Evolutionary conservation across 2,113 vertebrate species (phyloP).

Genomic region (Carettochelys insculpta): DNA sequence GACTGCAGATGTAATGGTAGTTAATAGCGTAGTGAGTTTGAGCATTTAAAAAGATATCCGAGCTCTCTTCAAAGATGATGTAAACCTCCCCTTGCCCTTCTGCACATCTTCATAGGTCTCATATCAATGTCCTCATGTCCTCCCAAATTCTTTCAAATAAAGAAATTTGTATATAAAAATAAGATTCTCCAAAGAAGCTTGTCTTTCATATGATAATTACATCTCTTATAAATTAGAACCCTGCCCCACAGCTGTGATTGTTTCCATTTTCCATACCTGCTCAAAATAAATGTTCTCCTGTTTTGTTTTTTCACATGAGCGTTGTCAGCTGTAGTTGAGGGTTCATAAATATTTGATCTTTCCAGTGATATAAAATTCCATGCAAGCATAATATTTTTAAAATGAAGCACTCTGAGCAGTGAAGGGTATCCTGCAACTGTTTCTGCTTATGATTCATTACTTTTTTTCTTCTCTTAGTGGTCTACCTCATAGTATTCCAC

Average conservation of each 20-base stretch:
- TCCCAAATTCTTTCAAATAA: neutral
- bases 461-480: conserved; percentile 77
- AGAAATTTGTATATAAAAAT: neutral
- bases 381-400: neutral
- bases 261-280: neutral
- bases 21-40: neutral
- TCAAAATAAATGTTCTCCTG: neutral
- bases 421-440: neutral
- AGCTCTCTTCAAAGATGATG: neutral
- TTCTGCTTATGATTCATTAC: neutral
- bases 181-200: neutral
- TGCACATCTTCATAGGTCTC: neutral
- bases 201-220: neutral
- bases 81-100: neutral
- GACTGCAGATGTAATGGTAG: neutral
- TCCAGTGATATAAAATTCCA: neutral
- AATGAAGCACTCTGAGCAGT: neutral
- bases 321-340: neutral
- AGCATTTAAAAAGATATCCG: neutral
- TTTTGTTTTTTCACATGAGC: neutral
- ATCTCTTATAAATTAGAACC: neutral
- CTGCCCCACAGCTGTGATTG: neutral
- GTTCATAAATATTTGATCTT: neutral
- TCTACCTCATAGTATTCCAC: conserved; percentile 92
- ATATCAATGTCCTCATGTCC: neutral